These are phyloP conservation scores for Parapsyche elsis DNA, from an alignment of 1,140 invertebrate species.

Conservation along the genomic window DNA sequence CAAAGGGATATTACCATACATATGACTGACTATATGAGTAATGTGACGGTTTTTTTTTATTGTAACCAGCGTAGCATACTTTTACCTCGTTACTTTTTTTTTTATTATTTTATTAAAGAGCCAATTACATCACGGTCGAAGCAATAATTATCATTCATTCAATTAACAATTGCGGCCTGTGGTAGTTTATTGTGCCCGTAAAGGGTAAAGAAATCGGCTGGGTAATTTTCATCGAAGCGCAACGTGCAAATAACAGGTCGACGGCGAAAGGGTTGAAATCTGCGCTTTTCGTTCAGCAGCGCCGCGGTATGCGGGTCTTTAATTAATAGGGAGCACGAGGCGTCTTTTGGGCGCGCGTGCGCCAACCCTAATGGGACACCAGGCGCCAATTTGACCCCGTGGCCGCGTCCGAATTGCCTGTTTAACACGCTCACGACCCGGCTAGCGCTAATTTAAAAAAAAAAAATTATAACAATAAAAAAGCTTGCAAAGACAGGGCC, in stretches of 20 bases:
- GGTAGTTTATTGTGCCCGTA: no score
- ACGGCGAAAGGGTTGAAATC: background rate
- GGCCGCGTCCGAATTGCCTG: background rate
- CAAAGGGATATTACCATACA: no score
- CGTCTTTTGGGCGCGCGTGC: background rate
- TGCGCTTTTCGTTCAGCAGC: background rate
- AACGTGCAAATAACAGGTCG: background rate
- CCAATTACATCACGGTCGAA: no score
- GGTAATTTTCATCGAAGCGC: no score
- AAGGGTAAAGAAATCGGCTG: background rate
- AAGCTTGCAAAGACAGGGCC: background rate
- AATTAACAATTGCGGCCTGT: background rate
- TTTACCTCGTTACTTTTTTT: no score
- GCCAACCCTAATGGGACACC: background rate
- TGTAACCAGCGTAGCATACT: no score
- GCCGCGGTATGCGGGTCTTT: background rate
- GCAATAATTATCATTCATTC: no score
- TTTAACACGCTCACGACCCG: slow-evolving; percentile 6
- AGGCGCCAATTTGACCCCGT: background rate
- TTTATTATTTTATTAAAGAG: no score
- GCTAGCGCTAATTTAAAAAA: slow-evolving; percentile 1
- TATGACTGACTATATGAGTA: no score
- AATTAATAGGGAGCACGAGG: slow-evolving; percentile 19
- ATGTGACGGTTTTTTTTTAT: no score
- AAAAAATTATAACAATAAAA: slow-evolving; percentile 8